Evolutionary conservation across 2,888 invertebrate species (phyloP).

Genomic region (Amblyjoppa fuscipennis): DNA sequence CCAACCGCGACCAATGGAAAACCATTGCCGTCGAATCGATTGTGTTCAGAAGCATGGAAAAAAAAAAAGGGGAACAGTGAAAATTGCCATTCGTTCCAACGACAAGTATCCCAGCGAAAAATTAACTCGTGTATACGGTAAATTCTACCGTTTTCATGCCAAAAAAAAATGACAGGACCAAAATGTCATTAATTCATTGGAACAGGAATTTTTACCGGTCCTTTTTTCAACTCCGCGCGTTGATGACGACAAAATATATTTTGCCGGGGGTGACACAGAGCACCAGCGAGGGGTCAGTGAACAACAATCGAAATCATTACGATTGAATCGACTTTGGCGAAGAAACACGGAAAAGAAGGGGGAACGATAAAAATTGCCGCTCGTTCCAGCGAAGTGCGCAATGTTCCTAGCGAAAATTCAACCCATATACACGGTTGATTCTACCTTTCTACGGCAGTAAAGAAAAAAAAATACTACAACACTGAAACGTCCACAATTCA

Average conservation of each 20-base stretch:
- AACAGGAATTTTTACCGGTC: neutral
- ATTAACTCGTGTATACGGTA: neutral
- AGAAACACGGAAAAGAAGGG: neutral
- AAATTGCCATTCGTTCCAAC: neutral
- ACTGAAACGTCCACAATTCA: neutral
- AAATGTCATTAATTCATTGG: neutral
- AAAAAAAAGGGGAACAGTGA: neutral
- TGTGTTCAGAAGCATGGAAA: neutral
- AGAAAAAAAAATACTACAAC: neutral
- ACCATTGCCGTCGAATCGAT: neutral
- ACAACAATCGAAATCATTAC: neutral
- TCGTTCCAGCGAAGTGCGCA: neutral
- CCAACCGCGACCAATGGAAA: neutral
- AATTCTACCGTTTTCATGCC: neutral
- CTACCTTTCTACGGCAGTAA: neutral
- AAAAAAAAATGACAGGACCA: neutral
- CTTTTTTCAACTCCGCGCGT: neutral
- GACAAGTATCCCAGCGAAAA: neutral
- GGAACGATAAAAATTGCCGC: neutral
- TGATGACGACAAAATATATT: neutral
- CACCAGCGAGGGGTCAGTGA: neutral
- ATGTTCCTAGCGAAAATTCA: neutral
- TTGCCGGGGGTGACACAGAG: neutral
- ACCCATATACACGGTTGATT: neutral
- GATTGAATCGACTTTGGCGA: neutral